A percentile compares a stretch with the other conserved stretches of the same genome.
These are phyloP conservation scores for Neodiprion pinetum DNA, from an alignment of 1,140 invertebrate species.

Conservation along the genomic window DNA sequence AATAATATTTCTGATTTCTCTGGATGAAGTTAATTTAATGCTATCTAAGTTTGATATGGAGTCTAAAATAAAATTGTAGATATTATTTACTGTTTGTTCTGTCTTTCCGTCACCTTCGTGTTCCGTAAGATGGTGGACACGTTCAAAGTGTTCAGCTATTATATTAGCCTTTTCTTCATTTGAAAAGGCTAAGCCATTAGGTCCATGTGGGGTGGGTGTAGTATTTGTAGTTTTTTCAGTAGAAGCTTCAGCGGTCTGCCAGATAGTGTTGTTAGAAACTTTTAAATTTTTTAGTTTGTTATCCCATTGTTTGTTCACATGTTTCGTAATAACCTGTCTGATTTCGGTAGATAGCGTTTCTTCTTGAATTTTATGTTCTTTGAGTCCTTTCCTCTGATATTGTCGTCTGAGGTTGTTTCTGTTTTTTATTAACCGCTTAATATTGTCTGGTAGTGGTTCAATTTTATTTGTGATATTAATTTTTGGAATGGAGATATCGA, in stretches of 20 bases:
- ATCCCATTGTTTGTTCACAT: conserved; percentile 26
- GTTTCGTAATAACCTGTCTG: conserved; percentile 21
- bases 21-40: conserved; percentile 18
- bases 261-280: conserved; percentile 27
- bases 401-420: conserved; percentile 26
- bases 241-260: conserved; percentile 29
- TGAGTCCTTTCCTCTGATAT: conserved; percentile 20
- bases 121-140: conserved; percentile 25
- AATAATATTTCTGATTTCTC: conserved; percentile 28
- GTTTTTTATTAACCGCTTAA: conserved; percentile 22
- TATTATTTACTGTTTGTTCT: conserved; percentile 2
- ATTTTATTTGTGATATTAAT: background rate
- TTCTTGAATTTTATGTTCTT: conserved; percentile 16
- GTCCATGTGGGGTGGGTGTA: conserved; percentile 22
- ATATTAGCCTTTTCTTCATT: conserved; percentile 26
- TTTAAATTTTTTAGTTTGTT: conserved; percentile 28
- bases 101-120: conserved; percentile 14
- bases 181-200: conserved; percentile 10
- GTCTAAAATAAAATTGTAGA: background rate
- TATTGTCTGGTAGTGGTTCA: conserved; percentile 17
- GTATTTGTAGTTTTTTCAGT: conserved; percentile 21
- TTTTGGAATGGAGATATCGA: conserved; percentile 6
- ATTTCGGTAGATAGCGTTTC: conserved; percentile 20
- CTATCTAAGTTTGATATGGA: conserved; percentile 4
- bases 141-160: conserved; percentile 24